Conservation (phyloP, 1,140 invertebrate species). For the Zaprionus davidi region DNA sequence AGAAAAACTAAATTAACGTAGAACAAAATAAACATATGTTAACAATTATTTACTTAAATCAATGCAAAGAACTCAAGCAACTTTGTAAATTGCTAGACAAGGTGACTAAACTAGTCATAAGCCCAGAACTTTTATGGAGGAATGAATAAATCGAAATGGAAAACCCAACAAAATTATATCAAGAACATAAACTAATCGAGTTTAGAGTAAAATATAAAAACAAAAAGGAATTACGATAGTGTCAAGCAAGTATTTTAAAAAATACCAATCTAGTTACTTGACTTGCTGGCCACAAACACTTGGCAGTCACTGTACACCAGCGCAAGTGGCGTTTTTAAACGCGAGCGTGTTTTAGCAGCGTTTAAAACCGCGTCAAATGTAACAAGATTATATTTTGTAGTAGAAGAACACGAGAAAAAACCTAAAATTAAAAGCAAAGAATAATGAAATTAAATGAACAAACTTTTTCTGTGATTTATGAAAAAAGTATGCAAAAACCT, state of each 20-base stretch:
- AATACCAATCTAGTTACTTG: not conserved
- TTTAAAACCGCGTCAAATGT: constrained; percentile 34
- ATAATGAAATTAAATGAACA: constrained; percentile 71
- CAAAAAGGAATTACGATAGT: constrained; percentile 19
- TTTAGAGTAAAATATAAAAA: constrained; percentile 43
- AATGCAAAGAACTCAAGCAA: constrained; percentile 24
- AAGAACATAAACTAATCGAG: constrained; percentile 43
- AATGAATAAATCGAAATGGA: constrained; percentile 6
- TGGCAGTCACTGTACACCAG: constrained; percentile 19
- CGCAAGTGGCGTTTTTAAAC: constrained; percentile 14
- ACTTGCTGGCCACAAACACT: constrained; percentile 15
- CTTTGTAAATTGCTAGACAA: not conserved
- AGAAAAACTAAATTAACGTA: constrained; percentile 59
- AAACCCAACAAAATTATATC: constrained; percentile 28
- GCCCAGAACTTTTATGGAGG: constrained; percentile 37
- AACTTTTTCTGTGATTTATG: constrained; percentile 83
- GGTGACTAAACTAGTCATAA: constrained; percentile 6
- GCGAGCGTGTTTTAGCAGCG: constrained; percentile 52
- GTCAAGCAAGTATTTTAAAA: constrained; percentile 38
- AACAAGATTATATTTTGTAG: constrained; percentile 71
- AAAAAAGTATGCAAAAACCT: constrained; percentile 77
- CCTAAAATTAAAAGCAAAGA: constrained; percentile 22
- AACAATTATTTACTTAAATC: constrained; percentile 54
- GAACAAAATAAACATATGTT: constrained; percentile 73
- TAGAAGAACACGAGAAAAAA: constrained; percentile 34